Conservation (phyloP, 2,113 vertebrate species). For the Indri indri region DNA sequence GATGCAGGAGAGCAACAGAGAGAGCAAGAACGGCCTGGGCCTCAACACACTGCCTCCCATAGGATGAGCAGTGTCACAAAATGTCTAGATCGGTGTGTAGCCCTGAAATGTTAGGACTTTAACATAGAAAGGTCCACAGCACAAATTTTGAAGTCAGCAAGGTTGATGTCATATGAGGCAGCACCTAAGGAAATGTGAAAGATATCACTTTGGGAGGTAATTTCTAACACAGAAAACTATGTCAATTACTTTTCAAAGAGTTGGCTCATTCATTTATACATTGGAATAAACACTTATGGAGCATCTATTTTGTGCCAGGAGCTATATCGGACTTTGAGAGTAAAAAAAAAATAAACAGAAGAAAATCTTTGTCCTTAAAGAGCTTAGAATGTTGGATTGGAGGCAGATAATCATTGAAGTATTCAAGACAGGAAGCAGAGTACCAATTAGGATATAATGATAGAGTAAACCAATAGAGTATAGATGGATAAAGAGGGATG, state of each 20-base stretch:
- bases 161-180: background rate
- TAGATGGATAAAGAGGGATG: background rate
- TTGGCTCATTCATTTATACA: background rate
- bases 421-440: background rate
- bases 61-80: fast-evolving
- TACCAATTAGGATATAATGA: background rate
- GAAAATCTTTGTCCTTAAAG: conserved; percentile 36
- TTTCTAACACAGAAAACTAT: background rate
- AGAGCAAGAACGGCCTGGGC: background rate
- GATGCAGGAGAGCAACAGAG: background rate
- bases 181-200: background rate
- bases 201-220: background rate
- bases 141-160: background rate
- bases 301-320: conserved; percentile 9
- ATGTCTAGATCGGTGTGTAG: fast-evolving
- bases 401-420: background rate
- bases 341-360: conserved; percentile 20
- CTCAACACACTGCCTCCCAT: background rate
- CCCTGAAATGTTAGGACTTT: background rate
- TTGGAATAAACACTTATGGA: background rate
- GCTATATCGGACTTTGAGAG: background rate
- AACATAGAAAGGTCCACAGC: fast-evolving
- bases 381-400: background rate
- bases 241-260: background rate
- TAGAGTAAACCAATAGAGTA: background rate